Conservation (phyloP, 2,797 vertebrate genomes). For the Ibycter americanus region DNA sequence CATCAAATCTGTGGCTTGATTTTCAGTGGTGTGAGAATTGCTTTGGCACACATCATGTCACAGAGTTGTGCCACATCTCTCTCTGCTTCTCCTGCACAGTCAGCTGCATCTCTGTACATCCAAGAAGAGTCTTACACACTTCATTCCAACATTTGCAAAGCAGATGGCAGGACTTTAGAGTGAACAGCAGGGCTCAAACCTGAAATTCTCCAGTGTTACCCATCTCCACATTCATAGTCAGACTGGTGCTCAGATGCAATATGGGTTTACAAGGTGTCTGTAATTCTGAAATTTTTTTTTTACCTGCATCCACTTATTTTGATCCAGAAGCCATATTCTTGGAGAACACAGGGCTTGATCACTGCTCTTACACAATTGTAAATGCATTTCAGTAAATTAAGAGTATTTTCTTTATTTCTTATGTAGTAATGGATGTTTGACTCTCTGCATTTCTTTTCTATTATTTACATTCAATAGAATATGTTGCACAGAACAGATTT, state of each 20-base stretch:
- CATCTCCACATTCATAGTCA: not conserved
- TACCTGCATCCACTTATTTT: not conserved
- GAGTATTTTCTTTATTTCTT: not conserved
- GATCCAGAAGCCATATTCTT: not conserved
- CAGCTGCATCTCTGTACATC: not conserved
- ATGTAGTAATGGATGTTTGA: not conserved
- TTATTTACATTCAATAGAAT: not conserved
- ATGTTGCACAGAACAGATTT: not conserved
- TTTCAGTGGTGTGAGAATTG: not conserved
- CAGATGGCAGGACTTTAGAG: slow-evolving; percentile 28
- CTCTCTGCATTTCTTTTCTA: not conserved
- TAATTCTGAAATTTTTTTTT: not conserved
- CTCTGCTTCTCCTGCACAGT: not conserved
- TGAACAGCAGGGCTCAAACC: slow-evolving; percentile 40
- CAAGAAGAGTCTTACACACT: not conserved
- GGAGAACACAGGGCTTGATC: not conserved
- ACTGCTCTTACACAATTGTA: not conserved
- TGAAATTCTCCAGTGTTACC: slow-evolving; percentile 1
- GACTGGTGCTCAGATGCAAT: not conserved
- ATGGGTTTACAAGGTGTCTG: not conserved
- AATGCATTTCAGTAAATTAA: not conserved
- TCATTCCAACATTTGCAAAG: not conserved
- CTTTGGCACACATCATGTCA: not conserved
- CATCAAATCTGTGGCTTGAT: not conserved
- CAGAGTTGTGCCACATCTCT: slow-evolving; percentile 36